These are phyloP conservation scores for Chrysopilus asiliformis DNA, from an alignment of 2,888 invertebrate genomes.

Conservation along the genomic window DNA sequence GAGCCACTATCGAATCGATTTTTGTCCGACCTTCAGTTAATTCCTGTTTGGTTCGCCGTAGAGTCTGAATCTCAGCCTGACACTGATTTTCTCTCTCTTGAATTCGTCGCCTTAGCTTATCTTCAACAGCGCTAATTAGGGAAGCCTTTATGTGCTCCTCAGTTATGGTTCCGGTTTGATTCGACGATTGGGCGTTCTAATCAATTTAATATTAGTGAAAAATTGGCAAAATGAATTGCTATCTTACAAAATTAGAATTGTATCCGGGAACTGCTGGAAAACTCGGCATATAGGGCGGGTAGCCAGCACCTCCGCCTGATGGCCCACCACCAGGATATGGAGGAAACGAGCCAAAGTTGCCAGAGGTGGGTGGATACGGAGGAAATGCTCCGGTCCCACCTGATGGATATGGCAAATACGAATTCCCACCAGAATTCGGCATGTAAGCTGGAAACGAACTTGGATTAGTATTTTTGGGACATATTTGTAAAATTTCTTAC, in stretches of 20 bases:
- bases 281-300: slow-evolving; percentile 38
- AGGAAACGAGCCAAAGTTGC: slow-evolving; percentile 35
- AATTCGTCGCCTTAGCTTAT: slow-evolving; percentile 75
- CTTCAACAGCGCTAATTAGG: slow-evolving; percentile 86
- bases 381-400: slow-evolving; percentile 37
- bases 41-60: slow-evolving; percentile 76
- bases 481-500: slow-evolving; percentile 25
- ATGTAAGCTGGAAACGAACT: neutral
- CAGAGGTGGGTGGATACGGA: slow-evolving; percentile 31
- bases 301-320: slow-evolving; percentile 33
- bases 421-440: slow-evolving; percentile 12
- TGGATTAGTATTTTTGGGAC: too few relatives aligned
- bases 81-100: slow-evolving; percentile 82
- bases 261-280: slow-evolving; percentile 27
- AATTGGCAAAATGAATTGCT: neutral
- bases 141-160: slow-evolving; percentile 93
- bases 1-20: slow-evolving; percentile 62
- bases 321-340: slow-evolving; percentile 24
- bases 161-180: slow-evolving; percentile 68
- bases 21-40: slow-evolving; percentile 70
- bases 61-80: slow-evolving; percentile 81
- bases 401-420: slow-evolving; percentile 44
- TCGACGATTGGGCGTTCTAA: slow-evolving; percentile 14
- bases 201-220: neutral
- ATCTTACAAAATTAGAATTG: slow-evolving; percentile 20